Evolutionary conservation across 2,888 invertebrate genomes (phyloP).

Genomic region (Lampropteryx suffumata): DNA sequence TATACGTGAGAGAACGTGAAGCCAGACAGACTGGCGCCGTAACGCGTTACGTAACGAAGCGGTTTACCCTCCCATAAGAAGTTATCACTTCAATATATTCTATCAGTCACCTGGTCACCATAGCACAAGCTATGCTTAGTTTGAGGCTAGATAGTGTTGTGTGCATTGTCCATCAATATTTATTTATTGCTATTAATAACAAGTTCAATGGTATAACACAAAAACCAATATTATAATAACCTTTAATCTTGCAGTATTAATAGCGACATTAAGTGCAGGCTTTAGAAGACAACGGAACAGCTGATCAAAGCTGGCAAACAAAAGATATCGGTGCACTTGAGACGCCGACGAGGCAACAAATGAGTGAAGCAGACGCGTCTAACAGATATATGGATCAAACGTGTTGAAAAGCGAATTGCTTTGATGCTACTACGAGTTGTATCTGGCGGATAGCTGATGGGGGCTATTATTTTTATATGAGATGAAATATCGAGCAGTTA

Average conservation of each 20-base stretch:
- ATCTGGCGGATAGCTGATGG: background rate
- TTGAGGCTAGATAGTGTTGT: no score
- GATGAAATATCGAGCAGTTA: slow-evolving; percentile 1
- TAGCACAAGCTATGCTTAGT: no score
- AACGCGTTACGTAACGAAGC: no score
- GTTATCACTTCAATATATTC: no score
- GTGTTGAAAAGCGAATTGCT: slow-evolving; percentile 14
- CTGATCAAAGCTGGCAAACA: slow-evolving; percentile 16
- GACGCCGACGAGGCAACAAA: slow-evolving; percentile 18
- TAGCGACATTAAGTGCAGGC: background rate
- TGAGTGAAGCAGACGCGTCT: slow-evolving; percentile 15
- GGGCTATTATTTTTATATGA: background rate
- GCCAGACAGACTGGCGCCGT: no score
- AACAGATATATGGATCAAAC: slow-evolving; percentile 14
- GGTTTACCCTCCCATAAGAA: no score
- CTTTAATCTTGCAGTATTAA: background rate
- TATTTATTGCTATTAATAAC: no score
- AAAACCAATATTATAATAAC: background rate
- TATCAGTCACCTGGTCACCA: no score
- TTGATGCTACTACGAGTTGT: background rate
- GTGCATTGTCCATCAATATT: no score
- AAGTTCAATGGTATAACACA: slow-evolving; percentile 4
- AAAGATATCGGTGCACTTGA: slow-evolving; percentile 26
- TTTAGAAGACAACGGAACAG: background rate
- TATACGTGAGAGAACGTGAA: no score